These are phyloP conservation scores for Chrysopilus asiliformis DNA, from an alignment of 2,888 invertebrate genomes.

Conservation along the genomic window DNA sequence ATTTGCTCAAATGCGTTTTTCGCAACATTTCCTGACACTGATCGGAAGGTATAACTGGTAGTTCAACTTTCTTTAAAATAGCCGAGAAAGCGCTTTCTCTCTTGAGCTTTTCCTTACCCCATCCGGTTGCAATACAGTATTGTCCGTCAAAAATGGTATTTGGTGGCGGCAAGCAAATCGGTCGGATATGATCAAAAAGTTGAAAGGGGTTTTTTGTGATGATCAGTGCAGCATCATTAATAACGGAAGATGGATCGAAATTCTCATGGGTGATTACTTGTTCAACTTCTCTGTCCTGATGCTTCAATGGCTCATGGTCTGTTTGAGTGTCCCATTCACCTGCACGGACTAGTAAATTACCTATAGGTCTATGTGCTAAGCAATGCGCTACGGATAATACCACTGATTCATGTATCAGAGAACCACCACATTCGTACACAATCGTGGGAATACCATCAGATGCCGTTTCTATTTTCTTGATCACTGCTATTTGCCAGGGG, in stretches of 20 bases:
- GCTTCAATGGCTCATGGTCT: conserved; percentile 47
- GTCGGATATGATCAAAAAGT: conserved; percentile 48
- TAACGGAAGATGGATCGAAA: conserved; percentile 47
- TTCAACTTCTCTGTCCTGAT: conserved; percentile 48
- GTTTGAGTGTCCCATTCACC: conserved; percentile 69
- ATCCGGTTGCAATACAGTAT: conserved; percentile 55
- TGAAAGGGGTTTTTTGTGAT: conserved; percentile 45
- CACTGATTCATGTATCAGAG: conserved; percentile 52
- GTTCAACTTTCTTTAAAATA: conserved; percentile 48
- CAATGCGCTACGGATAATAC: conserved; percentile 68
- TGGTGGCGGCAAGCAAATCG: conserved; percentile 46
- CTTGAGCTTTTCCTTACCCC: conserved; percentile 46
- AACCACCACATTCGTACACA: conserved; percentile 64
- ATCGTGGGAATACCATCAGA: conserved; percentile 38
- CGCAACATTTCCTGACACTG: conserved; percentile 37
- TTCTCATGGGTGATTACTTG: conserved; percentile 42
- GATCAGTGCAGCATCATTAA: conserved; percentile 56
- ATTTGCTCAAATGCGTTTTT: conserved; percentile 47
- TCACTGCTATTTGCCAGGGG: conserved; percentile 65
- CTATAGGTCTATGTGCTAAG: conserved; percentile 32
- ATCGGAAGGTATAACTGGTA: conserved; percentile 45
- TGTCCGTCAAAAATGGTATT: conserved; percentile 36
- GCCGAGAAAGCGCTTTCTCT: conserved; percentile 41
- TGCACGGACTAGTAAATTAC: conserved; percentile 15
- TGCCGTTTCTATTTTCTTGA: conserved; percentile 11